Evolutionary conservation across 2,113 vertebrate species (phyloP).

Genomic region (Istiophorus platypterus): DNA sequence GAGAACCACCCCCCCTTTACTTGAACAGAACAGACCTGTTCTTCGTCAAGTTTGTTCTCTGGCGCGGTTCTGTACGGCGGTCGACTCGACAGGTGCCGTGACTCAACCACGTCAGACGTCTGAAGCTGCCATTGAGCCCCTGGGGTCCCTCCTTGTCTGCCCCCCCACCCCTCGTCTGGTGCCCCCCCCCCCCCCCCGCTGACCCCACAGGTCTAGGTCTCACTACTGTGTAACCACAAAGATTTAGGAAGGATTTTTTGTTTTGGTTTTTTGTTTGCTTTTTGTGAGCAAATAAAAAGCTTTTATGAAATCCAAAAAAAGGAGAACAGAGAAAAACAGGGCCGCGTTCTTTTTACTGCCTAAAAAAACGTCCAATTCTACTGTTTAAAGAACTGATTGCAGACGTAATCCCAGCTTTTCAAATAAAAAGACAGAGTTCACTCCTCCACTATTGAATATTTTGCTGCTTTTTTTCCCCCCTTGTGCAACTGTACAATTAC

Average conservation of each 20-base stretch:
- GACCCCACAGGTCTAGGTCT: too few species aligned
- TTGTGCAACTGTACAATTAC: too few species aligned
- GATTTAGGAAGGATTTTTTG: background rate
- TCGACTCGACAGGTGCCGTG: slow-evolving; percentile 32
- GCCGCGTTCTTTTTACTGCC: background rate
- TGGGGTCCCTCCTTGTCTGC: too few species aligned
- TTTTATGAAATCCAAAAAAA: background rate
- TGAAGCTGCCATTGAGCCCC: slow-evolving; percentile 15
- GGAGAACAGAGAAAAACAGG: background rate
- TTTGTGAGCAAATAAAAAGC: background rate
- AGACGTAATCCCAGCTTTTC: too few species aligned
- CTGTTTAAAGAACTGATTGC: background rate
- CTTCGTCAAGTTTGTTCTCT: slow-evolving; percentile 14
- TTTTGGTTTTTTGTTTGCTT: too few species aligned
- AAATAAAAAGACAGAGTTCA: background rate
- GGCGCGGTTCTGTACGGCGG: background rate
- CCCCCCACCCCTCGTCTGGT: too few species aligned
- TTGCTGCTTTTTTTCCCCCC: background rate
- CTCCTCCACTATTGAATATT: background rate
- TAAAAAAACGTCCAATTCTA: background rate
- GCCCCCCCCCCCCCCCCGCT: too few species aligned
- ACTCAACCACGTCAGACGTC: slow-evolving; percentile 48
- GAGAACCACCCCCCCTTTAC: too few species aligned
- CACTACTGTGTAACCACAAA: background rate
- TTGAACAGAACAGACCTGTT: background rate